Evolutionary conservation across 2,113 vertebrate species (phyloP).

Genomic region (Poecilia latipinna): DNA sequence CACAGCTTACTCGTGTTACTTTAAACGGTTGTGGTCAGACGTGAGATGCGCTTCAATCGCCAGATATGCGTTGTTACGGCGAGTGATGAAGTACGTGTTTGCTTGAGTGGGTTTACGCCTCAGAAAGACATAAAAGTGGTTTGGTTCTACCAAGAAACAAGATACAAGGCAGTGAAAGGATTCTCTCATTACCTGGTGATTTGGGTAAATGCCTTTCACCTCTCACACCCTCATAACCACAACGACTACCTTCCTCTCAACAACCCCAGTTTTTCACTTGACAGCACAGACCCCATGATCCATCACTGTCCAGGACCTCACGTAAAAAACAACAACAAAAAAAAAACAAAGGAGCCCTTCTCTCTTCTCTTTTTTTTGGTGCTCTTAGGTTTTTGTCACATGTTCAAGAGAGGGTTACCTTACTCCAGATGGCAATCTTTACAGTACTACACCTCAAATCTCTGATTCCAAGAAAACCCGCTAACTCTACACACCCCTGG

Average conservation of each 20-base stretch:
- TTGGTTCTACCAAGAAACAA: constrained; percentile 1
- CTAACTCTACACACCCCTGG: not conserved
- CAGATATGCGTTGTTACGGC: constrained; percentile 34
- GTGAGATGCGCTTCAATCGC: constrained; percentile 29
- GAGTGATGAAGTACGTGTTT: constrained; percentile 41
- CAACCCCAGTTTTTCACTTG: constrained; percentile 29
- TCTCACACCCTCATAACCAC: not conserved
- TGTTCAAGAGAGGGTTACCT: constrained; percentile 25
- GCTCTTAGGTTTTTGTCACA: constrained; percentile 2
- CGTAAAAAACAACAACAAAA: not conserved
- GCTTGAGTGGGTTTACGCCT: constrained; percentile 36
- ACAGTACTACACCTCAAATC: not conserved
- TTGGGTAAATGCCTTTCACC: constrained; percentile 31
- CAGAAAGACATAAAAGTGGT: constrained; percentile 22
- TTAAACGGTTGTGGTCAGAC: constrained; percentile 25
- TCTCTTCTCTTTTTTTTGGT: not conserved
- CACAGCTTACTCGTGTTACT: constrained; percentile 37
- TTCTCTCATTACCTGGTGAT: constrained; percentile 54
- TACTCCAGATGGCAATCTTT: constrained; percentile 48
- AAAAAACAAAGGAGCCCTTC: constrained; percentile 58
- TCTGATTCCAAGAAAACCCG: not conserved
- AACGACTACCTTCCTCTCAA: not conserved
- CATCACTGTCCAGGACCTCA: constrained; percentile 25
- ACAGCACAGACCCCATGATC: constrained; percentile 42
- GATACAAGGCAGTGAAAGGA: constrained; percentile 35